phyloP scores from a whole-genome alignment of 1,140 invertebrate genomes.

The Drosophila takahashii region DNA sequence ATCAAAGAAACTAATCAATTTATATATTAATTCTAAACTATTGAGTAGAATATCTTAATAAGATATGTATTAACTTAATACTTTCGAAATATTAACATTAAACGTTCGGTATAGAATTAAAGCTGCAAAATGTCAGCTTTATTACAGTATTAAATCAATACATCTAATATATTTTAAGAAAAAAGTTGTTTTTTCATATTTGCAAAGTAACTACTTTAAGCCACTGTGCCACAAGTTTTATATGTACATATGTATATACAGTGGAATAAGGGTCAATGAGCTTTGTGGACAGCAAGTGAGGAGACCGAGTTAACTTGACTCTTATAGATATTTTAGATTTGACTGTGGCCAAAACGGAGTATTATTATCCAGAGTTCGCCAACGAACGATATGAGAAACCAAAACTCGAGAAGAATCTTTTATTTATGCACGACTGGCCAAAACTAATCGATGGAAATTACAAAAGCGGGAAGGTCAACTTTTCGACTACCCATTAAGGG shows the following conservation, averaged over 20 bases:
- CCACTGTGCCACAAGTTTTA: constrained; percentile 32
- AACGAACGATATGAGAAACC: constrained; percentile 10
- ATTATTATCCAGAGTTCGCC: constrained; percentile 7
- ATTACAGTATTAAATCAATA: too few species aligned
- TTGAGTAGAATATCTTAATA: too few species aligned
- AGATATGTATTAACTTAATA: too few species aligned
- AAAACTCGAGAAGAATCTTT: constrained; percentile 30
- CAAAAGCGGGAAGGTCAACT: constrained; percentile 66
- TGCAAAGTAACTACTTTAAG: not conserved
- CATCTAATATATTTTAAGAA: too few species aligned
- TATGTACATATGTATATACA: not conserved
- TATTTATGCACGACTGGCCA: constrained; percentile 38
- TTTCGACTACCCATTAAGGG: constrained; percentile 24
- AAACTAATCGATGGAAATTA: constrained; percentile 47
- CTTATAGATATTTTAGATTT: constrained; percentile 37
- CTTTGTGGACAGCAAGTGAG: constrained; percentile 46
- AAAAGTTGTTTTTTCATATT: not conserved
- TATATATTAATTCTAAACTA: too few species aligned
- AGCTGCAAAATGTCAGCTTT: too few species aligned
- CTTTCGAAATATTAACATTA: too few species aligned
- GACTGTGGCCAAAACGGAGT: constrained; percentile 20
- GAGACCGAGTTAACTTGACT: constrained; percentile 7
- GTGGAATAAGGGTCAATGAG: constrained; percentile 60
- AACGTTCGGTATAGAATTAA: too few species aligned
- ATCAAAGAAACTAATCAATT: too few species aligned